These are phyloP conservation scores for Parauchenoglanis ngamensis DNA, from an alignment of 2,797 vertebrate genomes.

Conservation along the genomic window DNA sequence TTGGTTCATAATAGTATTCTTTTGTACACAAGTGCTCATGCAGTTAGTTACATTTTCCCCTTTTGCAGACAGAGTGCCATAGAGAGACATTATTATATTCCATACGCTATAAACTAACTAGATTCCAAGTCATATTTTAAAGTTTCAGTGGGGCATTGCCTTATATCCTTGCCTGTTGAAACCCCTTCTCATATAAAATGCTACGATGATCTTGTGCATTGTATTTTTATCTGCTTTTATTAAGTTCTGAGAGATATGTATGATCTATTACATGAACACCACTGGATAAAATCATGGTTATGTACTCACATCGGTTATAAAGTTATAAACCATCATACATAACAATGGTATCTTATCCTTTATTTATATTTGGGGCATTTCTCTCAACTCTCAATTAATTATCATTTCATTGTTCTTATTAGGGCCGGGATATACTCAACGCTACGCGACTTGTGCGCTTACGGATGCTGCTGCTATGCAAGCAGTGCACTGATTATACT, in stretches of 20 bases:
- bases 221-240: not conserved
- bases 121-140: conserved; percentile 15
- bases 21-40: conserved; percentile 46
- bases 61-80: conserved; percentile 29
- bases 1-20: conserved; percentile 28
- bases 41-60: conserved; percentile 31
- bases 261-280: not conserved
- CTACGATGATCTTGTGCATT: not conserved
- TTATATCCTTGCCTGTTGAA: conserved; percentile 1
- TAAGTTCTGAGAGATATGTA: not conserved
- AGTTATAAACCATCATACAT: not conserved
- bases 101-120: conserved; percentile 14
- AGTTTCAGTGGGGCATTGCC: conserved; percentile 1
- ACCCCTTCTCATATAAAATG: not conserved
- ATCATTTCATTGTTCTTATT: not conserved
- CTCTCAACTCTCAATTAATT: not conserved
- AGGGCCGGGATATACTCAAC: too few species aligned
- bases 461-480: too few species aligned
- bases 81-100: conserved; percentile 41
- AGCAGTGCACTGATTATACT: too few species aligned
- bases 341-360: not conserved
- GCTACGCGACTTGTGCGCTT: too few species aligned
- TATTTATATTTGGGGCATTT: not conserved
- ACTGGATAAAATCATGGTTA: not conserved
- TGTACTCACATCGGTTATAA: not conserved